A percentile compares a stretch with the other conserved stretches of the same genome.
Conservation (phyloP, 2,888 invertebrate species). For the Ganaspis brasiliensis region DNA sequence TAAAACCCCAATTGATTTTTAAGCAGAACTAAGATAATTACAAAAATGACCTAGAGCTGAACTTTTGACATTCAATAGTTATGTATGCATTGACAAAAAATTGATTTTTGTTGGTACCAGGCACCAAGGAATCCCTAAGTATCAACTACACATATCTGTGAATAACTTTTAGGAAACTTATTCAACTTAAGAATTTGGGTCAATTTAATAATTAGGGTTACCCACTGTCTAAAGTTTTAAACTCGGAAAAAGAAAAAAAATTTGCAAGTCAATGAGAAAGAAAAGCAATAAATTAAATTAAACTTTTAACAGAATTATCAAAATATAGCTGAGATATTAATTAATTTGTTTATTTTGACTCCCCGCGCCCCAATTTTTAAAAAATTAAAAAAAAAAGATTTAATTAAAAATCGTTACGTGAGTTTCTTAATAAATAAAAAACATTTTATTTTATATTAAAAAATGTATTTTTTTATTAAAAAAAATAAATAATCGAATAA, state of each 20-base stretch:
- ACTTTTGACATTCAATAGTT: slow-evolving; percentile 34
- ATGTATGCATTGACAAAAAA: slow-evolving; percentile 50
- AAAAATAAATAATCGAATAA: neutral
- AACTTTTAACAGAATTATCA: too few relatives aligned
- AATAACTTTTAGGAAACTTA: slow-evolving; percentile 9
- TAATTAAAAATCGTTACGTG: too few relatives aligned
- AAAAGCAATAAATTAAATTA: too few relatives aligned
- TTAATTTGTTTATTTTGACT: too few relatives aligned
- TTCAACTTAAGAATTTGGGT: neutral
- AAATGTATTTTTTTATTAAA: too few relatives aligned
- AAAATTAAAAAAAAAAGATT: too few relatives aligned
- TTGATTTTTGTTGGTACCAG: slow-evolving; percentile 63
- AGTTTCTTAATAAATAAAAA: too few relatives aligned
- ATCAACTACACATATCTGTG: neutral
- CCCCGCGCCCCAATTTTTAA: too few relatives aligned
- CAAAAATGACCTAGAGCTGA: neutral
- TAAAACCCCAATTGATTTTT: neutral
- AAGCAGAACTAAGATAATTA: neutral
- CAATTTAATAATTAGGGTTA: neutral
- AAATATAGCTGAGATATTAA: too few relatives aligned
- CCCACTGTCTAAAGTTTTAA: neutral
- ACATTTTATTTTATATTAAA: too few relatives aligned
- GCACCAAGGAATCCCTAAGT: slow-evolving; percentile 50
- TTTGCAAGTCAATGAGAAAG: neutral
- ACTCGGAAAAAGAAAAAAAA: neutral